These are phyloP conservation scores for Psittacula derbiana DNA, from an alignment of 2,797 vertebrate species.

Conservation along the genomic window DNA sequence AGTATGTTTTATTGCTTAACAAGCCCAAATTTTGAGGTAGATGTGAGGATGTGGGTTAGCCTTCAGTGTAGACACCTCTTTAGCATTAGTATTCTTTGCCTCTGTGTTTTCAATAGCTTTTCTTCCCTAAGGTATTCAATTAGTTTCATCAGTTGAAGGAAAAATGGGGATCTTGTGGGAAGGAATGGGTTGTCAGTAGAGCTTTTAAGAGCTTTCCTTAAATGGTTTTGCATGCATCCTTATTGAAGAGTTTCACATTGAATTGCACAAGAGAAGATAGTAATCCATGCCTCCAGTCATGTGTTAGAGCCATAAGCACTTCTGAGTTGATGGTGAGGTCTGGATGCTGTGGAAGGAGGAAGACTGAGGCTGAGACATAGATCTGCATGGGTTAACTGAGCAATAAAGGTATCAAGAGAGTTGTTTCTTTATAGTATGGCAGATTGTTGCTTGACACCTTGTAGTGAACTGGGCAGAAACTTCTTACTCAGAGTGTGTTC, in stretches of 20 bases:
- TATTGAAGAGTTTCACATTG: neutral
- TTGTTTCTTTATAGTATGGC: neutral
- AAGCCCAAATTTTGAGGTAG: neutral
- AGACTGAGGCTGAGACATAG: neutral
- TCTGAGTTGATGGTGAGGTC: neutral
- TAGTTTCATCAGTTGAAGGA: neutral
- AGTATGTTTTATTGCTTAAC: neutral
- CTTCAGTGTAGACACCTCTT: neutral
- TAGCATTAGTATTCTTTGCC: neutral
- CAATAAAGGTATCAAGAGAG: neutral
- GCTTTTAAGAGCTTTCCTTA: neutral
- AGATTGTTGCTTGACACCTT: neutral
- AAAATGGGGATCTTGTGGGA: rapidly evolving
- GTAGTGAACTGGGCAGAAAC: neutral
- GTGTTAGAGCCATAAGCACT: neutral
- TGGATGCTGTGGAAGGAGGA: neutral
- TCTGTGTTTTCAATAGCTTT: rapidly evolving
- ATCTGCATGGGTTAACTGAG: neutral
- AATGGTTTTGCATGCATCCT: neutral
- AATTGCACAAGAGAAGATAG: neutral
- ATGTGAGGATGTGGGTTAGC: neutral
- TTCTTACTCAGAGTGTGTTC: neutral
- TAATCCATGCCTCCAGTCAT: neutral
- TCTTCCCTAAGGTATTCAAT: neutral
- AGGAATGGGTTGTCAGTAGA: neutral